phyloP scores from a whole-genome alignment of 2,797 vertebrate species.

The Nannoperca australis region DNA sequence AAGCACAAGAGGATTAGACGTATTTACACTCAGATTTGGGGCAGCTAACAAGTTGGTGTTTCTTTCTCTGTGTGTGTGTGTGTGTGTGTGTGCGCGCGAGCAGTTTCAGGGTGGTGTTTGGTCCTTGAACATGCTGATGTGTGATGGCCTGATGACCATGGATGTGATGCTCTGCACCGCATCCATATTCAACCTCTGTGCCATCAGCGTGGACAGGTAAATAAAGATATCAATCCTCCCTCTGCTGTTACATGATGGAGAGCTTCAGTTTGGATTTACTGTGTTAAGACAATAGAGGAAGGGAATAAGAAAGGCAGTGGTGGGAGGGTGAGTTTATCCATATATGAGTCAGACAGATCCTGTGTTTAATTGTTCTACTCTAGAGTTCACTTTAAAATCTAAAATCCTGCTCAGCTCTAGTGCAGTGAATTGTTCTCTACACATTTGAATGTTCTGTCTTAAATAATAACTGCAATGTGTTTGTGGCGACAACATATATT shows the following conservation, averaged over 20 bases:
- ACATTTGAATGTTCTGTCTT: no score
- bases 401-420: not conserved
- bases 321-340: not conserved
- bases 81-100: constrained; percentile 54
- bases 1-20: constrained; percentile 53
- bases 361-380: not conserved
- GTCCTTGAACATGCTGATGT: constrained; percentile 88
- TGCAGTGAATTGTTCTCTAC: no score
- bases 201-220: constrained; percentile 96
- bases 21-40: constrained; percentile 37
- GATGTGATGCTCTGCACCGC: constrained; percentile 98
- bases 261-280: not conserved
- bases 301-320: not conserved
- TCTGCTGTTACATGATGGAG: no score
- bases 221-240: not conserved
- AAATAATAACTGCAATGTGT: no score
- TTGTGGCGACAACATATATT: no score
- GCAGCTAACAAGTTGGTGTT: constrained; percentile 18
- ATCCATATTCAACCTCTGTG: constrained; percentile 98
- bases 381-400: not conserved
- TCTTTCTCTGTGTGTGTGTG: constrained; percentile 3
- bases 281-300: not conserved
- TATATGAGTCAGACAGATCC: not conserved
- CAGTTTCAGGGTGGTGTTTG: constrained; percentile 95
- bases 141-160: constrained; percentile 96